Evolutionary conservation across 2,797 vertebrate species (phyloP).

Genomic region (Phrynocephalus guinanensis): DNA sequence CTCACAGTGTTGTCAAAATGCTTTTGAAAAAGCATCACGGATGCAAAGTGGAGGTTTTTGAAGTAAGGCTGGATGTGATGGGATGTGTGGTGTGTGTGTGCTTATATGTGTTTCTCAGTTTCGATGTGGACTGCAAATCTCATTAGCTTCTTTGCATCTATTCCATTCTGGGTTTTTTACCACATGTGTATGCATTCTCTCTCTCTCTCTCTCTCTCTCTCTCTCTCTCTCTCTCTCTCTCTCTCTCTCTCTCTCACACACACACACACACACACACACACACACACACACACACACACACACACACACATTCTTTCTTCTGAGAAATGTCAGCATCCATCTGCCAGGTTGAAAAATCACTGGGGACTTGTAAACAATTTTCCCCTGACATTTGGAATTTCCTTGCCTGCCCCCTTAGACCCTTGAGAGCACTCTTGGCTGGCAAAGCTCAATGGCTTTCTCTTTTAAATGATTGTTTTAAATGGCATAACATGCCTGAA

Average conservation of each 20-base stretch:
- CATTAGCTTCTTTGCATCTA: not conserved
- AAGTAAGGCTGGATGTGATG: too few species aligned
- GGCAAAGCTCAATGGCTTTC: slow-evolving; percentile 28
- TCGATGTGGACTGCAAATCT: not conserved
- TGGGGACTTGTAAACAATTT: slow-evolving; percentile 42
- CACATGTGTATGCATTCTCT: not conserved
- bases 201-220: accelerated
- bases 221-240: not conserved
- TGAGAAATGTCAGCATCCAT: slow-evolving; percentile 42
- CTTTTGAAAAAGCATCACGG: not conserved
- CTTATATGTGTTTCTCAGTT: not conserved
- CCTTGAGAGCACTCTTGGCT: slow-evolving; percentile 12
- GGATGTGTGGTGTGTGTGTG: too few species aligned
- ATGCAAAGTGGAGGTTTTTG: not conserved
- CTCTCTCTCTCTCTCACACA: not conserved
- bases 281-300: not conserved
- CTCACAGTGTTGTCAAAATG: not conserved
- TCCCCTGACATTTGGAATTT: slow-evolving; percentile 42
- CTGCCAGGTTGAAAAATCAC: slow-evolving; percentile 36
- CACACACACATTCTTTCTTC: slow-evolving; percentile 11
- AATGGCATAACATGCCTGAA: slow-evolving; percentile 33
- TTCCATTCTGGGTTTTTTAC: not conserved
- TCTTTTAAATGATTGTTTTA: slow-evolving; percentile 39
- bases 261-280: not conserved
- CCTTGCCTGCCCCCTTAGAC: slow-evolving; percentile 27